A percentile compares a stretch with the other conserved stretches of the same genome.
phyloP scores from a whole-genome alignment of 2,888 invertebrate genomes.

The Teinopalpus imperialis region DNA sequence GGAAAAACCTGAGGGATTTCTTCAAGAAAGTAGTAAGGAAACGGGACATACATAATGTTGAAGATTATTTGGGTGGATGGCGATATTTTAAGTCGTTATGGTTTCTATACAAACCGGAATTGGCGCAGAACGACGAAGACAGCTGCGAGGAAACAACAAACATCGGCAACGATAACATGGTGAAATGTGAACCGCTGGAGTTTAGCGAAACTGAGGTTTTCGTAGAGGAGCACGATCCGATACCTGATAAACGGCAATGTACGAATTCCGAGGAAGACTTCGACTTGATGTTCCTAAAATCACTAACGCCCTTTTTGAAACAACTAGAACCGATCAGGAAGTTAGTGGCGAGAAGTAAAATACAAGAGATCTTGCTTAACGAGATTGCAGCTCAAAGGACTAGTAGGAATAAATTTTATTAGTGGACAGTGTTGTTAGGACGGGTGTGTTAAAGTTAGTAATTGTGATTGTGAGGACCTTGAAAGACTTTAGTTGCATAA shows the following conservation, averaged over 20 bases:
- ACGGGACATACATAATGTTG: slow-evolving; percentile 26
- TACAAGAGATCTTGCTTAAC: slow-evolving; percentile 52
- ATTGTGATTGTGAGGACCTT: too few relatives aligned
- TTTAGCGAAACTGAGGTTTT: slow-evolving; percentile 25
- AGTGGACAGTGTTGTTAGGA: too few relatives aligned
- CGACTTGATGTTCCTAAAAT: slow-evolving; percentile 56
- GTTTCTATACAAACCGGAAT: slow-evolving; percentile 37
- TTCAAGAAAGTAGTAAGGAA: slow-evolving; percentile 45
- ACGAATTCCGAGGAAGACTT: slow-evolving; percentile 38
- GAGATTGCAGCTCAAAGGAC: slow-evolving; percentile 44
- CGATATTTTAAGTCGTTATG: slow-evolving; percentile 41
- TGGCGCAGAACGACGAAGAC: slow-evolving; percentile 24
- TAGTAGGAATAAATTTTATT: not conserved
- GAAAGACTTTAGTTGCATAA: too few relatives aligned
- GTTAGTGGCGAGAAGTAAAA: slow-evolving; percentile 51
- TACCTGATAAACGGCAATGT: slow-evolving; percentile 33
- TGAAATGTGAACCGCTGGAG: slow-evolving; percentile 27
- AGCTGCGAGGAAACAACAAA: slow-evolving; percentile 25
- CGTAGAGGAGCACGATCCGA: slow-evolving; percentile 31
- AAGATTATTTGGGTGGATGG: slow-evolving; percentile 48
- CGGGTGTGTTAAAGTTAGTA: too few relatives aligned
- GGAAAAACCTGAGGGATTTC: slow-evolving; percentile 54
- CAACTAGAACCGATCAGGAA: slow-evolving; percentile 50
- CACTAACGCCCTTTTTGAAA: slow-evolving; percentile 51
- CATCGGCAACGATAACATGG: slow-evolving; percentile 20